phyloP scores from a whole-genome alignment of 2,888 invertebrate genomes.

The Lagria hirta region DNA sequence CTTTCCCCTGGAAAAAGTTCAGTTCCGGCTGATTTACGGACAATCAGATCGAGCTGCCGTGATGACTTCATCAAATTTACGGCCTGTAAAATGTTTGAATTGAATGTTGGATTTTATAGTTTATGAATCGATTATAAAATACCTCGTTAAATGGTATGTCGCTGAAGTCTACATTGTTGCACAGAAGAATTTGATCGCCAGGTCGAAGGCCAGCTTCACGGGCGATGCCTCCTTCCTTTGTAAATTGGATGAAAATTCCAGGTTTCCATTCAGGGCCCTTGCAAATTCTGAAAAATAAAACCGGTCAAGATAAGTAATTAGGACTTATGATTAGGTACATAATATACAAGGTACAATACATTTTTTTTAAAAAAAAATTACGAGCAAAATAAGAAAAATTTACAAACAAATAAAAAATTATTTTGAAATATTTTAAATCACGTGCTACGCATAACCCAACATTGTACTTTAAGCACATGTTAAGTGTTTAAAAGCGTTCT shows the following conservation, averaged over 20 bases:
- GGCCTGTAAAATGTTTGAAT: constrained; percentile 60
- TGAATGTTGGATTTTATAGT: constrained; percentile 14
- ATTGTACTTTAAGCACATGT: too few relatives aligned
- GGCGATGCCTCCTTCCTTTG: constrained; percentile 86
- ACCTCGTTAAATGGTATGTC: constrained; percentile 82
- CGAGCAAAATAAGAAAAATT: too few relatives aligned
- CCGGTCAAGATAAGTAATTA: too few relatives aligned
- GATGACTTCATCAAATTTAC: constrained; percentile 78
- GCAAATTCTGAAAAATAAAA: constrained; percentile 67
- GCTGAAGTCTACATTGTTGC: constrained; percentile 78
- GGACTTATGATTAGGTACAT: too few relatives aligned
- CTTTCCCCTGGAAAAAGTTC: constrained; percentile 81
- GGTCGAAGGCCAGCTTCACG: constrained; percentile 84
- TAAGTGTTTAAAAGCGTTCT: too few relatives aligned
- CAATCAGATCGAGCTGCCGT: constrained; percentile 72
- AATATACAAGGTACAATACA: too few relatives aligned
- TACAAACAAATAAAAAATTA: too few relatives aligned
- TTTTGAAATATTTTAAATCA: too few relatives aligned
- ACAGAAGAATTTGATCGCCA: constrained; percentile 88
- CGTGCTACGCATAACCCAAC: too few relatives aligned
- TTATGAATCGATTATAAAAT: constrained; percentile 17
- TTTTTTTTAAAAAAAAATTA: too few relatives aligned
- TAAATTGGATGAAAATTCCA: constrained; percentile 87
- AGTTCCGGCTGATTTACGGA: constrained; percentile 76
- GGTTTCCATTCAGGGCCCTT: constrained; percentile 85